Base-by-base conservation (phyloP, 2,888 invertebrate genomes). In the Yponomeuta evonymella region DNA sequence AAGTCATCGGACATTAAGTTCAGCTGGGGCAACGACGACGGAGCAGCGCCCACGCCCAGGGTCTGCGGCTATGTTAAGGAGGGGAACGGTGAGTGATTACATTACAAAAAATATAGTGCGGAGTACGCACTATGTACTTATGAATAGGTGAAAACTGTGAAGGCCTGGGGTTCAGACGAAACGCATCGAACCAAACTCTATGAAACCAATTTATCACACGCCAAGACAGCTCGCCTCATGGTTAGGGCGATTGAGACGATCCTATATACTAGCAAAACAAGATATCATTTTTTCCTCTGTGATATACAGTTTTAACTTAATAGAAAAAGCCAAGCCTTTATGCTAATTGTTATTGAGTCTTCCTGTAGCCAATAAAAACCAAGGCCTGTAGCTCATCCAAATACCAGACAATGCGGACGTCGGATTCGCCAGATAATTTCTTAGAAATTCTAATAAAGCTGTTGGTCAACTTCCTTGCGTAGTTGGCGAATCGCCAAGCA, bases 51-150 rank as follows among this genome's bases (percentile, higher is more conserved):
- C 36, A 94, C 93, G 72, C 95, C 96, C 0, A 78, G 86, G 90
- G 94, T 95, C 23, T 97, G 97, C 87, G 97, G 96, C 65, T 97
- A 97, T 82, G 94, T 97, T 0, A 97, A 96, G 82, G 97, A 97
- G 88, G 96, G 96, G 29, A 84, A 93, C 81, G 95, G 95, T 94
- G 76, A 74, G 63, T 12, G 12, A 58, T 58, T 58, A 43, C 43
- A 43, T 23, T 0, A 0, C 23, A 23, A 23, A 23, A 23, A 23
- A 23, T 23, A 23, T 8, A 9, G 43, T 43, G 9, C 43, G 9
- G 36, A 2, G 2, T 43, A 43, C 9, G 8, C 8, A 43, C 5
- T 43, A 8, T 43, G 43, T 43, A 23, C 23, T 23, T 23, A 23
- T 23, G 23, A 33, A 33, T 33, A 33, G 1, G 33, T 33, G 33